These are phyloP conservation scores for Mantis religiosa DNA, from an alignment of 2,888 invertebrate species.

Conservation along the genomic window DNA sequence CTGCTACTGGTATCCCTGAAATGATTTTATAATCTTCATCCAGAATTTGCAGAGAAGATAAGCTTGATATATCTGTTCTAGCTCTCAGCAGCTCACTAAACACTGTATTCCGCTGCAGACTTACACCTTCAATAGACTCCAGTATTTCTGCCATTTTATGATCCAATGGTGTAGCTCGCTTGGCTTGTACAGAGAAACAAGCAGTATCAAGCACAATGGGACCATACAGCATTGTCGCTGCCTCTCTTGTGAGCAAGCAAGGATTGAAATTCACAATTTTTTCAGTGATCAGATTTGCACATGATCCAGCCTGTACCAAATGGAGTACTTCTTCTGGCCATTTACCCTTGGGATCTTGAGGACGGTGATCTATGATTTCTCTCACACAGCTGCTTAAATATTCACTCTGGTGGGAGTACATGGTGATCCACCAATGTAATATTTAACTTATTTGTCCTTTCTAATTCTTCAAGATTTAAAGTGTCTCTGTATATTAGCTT, in stretches of 20 bases:
- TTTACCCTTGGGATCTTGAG: background rate
- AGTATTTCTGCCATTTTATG: background rate
- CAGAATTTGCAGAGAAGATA: background rate
- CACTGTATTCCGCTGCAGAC: background rate
- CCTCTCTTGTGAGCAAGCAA: background rate
- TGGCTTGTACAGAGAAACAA: background rate
- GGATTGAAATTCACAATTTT: background rate
- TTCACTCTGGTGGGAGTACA: background rate
- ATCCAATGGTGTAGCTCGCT: background rate
- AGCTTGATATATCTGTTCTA: background rate
- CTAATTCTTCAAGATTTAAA: background rate
- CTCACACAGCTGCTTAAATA: background rate
- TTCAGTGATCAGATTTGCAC: background rate
- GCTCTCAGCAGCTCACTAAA: background rate
- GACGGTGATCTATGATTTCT: slow-evolving; percentile 1
- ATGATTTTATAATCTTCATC: background rate
- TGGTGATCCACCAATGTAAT: background rate
- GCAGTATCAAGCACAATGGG: slow-evolving; percentile 1
- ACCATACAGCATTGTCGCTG: background rate
- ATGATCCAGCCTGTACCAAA: background rate
- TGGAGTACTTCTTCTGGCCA: background rate
- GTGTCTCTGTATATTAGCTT: background rate
- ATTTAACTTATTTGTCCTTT: background rate
- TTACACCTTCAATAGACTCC: background rate
- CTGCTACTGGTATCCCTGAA: background rate